Percentiles rank a stretch among this genome's conserved stretches.
These are phyloP conservation scores for Macropus fuliginosus DNA, from an alignment of 2,797 vertebrate genomes.

Conservation along the genomic window DNA sequence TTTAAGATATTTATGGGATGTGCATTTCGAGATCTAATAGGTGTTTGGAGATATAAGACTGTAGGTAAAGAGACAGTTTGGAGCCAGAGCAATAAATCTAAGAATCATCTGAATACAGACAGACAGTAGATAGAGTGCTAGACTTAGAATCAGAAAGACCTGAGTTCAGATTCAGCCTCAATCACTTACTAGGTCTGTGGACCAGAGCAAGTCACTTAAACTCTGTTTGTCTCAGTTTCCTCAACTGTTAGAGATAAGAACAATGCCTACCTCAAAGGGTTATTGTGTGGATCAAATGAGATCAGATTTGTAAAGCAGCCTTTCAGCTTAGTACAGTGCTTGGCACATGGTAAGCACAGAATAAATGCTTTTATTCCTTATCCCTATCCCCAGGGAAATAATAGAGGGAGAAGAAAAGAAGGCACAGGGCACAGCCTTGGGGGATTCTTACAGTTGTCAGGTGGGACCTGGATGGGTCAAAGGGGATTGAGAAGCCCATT, in stretches of 20 bases:
- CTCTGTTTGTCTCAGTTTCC: not conserved
- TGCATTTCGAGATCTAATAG: not conserved
- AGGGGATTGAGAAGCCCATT: too few relatives aligned
- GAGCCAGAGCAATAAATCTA: not conserved
- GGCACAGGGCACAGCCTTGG: not conserved
- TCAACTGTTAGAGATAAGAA: not conserved
- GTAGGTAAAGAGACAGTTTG: not conserved
- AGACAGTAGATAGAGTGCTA: too few relatives aligned
- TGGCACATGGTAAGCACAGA: not conserved
- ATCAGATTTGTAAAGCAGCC: not conserved
- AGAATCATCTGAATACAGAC: not conserved
- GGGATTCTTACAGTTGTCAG: not conserved
- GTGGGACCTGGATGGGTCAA: not conserved
- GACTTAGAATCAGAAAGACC: too few relatives aligned
- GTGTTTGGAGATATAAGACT: not conserved
- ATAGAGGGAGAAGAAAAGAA: not conserved
- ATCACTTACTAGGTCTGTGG: not conserved
- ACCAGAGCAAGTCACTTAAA: not conserved
- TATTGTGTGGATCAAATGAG: too few relatives aligned
- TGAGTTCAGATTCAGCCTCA: not conserved
- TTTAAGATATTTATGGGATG: not conserved
- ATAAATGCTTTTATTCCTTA: not conserved
- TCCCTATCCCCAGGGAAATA: not conserved
- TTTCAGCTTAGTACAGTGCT: not conserved
- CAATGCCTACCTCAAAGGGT: not conserved